phyloP scores from a whole-genome alignment of 2,888 invertebrate species.

The Macrophya alboannulata region DNA sequence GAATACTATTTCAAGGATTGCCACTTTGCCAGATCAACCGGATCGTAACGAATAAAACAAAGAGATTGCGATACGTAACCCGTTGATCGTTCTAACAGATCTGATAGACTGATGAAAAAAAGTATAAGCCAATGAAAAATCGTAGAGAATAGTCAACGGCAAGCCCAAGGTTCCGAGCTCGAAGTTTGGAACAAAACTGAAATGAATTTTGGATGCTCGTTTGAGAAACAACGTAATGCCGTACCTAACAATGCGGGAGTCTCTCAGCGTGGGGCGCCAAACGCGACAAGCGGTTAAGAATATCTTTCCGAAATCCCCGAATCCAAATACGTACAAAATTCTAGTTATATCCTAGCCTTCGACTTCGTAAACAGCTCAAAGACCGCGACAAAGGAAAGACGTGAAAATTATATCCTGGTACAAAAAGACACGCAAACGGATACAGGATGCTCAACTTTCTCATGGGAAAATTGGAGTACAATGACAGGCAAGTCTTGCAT shows the following conservation, averaged over 20 bases:
- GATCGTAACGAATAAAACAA: neutral
- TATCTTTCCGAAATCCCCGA: constrained; percentile 57
- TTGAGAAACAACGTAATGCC: constrained; percentile 29
- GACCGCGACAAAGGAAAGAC: neutral
- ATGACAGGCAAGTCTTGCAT: constrained; percentile 47
- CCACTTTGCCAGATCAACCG: constrained; percentile 7
- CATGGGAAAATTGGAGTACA: constrained; percentile 53
- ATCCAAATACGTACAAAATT: constrained; percentile 51
- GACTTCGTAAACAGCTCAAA: neutral
- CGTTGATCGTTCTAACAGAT: neutral
- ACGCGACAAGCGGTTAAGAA: constrained; percentile 63
- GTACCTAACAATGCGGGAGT: constrained; percentile 58
- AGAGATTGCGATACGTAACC: constrained; percentile 6
- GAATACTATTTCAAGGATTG: constrained; percentile 23
- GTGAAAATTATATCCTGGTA: neutral
- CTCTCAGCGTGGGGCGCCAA: constrained; percentile 70
- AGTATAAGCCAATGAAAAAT: constrained; percentile 10
- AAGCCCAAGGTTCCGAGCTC: neutral
- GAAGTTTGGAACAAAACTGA: constrained; percentile 54
- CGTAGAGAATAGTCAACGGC: neutral
- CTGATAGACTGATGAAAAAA: neutral
- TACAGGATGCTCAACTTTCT: constrained; percentile 55
- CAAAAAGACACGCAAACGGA: constrained; percentile 13
- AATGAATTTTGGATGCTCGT: constrained; percentile 22
- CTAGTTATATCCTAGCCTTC: constrained; percentile 35